Conservation (phyloP, 92 coral and sea anemone species). For the Zoanthus sociatus region DNA sequence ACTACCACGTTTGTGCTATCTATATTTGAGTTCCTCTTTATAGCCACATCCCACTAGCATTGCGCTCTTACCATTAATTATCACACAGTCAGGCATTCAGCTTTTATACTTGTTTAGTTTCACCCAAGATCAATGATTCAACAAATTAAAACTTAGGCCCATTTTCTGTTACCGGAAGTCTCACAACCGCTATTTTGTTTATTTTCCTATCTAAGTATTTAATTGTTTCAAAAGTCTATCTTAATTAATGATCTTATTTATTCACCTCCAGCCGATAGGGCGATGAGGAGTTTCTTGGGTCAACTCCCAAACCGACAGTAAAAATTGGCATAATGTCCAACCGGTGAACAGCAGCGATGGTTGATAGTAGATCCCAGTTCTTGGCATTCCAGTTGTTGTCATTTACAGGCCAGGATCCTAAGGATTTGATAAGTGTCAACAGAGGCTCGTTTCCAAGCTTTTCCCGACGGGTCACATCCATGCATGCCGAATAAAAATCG, state of each 20-base stretch:
- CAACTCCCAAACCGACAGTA: constrained; percentile 38
- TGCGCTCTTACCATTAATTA: too few relatives aligned
- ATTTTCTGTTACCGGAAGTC: too few relatives aligned
- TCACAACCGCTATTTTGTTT: too few relatives aligned
- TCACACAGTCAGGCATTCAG: too few relatives aligned
- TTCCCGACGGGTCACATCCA: constrained; percentile 56
- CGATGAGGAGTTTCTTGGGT: constrained; percentile 69
- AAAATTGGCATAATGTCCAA: constrained; percentile 66
- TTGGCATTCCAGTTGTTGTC: constrained; percentile 37
- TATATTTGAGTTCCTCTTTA: too few relatives aligned
- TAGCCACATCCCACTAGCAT: too few relatives aligned
- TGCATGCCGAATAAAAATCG: constrained; percentile 80
- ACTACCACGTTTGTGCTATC: too few relatives aligned
- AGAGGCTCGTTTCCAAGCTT: constrained; percentile 70
- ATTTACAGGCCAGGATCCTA: constrained; percentile 68
- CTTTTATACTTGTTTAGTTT: too few relatives aligned
- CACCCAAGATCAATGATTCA: too few relatives aligned
- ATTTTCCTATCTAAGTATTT: too few relatives aligned
- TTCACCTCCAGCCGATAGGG: constrained; percentile 69
- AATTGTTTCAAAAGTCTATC: background rate
- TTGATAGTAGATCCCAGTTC: constrained; percentile 66
- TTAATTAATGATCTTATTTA: background rate
- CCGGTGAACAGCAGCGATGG: constrained; percentile 64
- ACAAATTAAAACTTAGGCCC: too few relatives aligned
- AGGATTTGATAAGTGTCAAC: constrained; percentile 35